phyloP scores from a whole-genome alignment of 2,797 vertebrate genomes.

The Malacoraja senta region DNA sequence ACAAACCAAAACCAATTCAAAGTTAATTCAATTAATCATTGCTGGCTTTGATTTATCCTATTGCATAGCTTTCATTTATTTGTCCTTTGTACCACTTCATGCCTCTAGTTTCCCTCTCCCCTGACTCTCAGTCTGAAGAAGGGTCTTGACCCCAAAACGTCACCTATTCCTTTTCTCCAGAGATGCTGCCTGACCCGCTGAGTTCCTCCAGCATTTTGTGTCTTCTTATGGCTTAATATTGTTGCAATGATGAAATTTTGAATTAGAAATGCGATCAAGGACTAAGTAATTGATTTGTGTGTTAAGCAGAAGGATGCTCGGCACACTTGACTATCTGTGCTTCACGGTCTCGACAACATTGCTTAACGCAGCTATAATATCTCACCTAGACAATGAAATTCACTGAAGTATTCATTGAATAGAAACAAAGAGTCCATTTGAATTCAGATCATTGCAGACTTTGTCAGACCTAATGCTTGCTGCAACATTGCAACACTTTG shows the following conservation, averaged over 20 bases:
- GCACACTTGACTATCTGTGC: neutral
- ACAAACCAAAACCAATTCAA: too few species aligned
- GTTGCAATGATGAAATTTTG: neutral
- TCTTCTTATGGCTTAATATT: neutral
- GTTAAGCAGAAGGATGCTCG: neutral
- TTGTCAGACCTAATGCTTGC: neutral
- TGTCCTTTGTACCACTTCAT: too few species aligned
- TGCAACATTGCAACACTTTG: neutral
- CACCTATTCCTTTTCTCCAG: too few species aligned
- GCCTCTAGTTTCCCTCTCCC: too few species aligned
- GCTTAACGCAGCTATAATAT: constrained; percentile 20
- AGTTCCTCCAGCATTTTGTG: too few species aligned
- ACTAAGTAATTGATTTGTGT: neutral
- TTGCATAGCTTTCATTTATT: too few species aligned
- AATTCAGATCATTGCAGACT: constrained; percentile 21
- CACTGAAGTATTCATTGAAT: constrained; percentile 23
- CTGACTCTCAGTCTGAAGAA: too few species aligned
- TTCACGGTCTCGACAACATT: neutral
- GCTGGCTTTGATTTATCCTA: too few species aligned
- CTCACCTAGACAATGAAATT: constrained; percentile 12
- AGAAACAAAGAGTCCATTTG: constrained; percentile 19
- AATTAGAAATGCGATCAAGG: neutral
- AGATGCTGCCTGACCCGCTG: too few species aligned
- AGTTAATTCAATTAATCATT: too few species aligned
- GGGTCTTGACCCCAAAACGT: too few species aligned